Conservation (phyloP, 1,140 invertebrate genomes). For the Drosophila lowei region DNA sequence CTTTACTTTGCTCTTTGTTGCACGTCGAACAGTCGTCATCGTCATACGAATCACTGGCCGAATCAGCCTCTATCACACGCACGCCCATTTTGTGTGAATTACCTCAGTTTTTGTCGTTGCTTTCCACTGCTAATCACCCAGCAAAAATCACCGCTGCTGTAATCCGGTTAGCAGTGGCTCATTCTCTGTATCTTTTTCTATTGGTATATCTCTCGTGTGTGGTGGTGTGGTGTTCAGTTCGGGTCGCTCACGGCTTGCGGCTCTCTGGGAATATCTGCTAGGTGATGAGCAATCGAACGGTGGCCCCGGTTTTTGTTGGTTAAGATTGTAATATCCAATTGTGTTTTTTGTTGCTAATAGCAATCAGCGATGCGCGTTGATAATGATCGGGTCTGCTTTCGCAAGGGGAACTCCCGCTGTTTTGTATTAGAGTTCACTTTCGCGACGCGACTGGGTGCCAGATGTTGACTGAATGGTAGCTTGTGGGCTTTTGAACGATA, state of each 20-base stretch:
- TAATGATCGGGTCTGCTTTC: conserved; percentile 22
- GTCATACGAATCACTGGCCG: conserved; percentile 70
- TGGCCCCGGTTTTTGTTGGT: background rate
- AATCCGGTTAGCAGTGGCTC: conserved; percentile 15
- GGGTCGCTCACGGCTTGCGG: background rate
- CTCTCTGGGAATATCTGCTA: conserved; percentile 4
- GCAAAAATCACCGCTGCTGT: conserved; percentile 53
- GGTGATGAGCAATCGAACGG: conserved; percentile 29
- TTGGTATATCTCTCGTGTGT: conserved; percentile 1
- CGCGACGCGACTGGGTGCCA: background rate
- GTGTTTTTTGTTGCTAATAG: conserved; percentile 4
- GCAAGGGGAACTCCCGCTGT: conserved; percentile 46
- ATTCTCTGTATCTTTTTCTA: conserved; percentile 14
- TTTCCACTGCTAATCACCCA: conserved; percentile 61
- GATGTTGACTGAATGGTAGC: conserved; percentile 31
- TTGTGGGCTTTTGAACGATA: conserved; percentile 58
- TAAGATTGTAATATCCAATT: conserved; percentile 58
- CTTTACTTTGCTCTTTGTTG: conserved; percentile 38
- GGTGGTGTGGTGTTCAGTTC: background rate
- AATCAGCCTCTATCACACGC: conserved; percentile 64
- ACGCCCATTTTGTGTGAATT: conserved; percentile 68
- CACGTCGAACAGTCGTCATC: conserved; percentile 64
- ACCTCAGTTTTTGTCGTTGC: conserved; percentile 27
- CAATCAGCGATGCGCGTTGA: background rate
- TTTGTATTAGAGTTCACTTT: conserved; percentile 7